These are phyloP conservation scores for Agelastica alni DNA, from an alignment of 2,888 invertebrate species.

Conservation along the genomic window DNA sequence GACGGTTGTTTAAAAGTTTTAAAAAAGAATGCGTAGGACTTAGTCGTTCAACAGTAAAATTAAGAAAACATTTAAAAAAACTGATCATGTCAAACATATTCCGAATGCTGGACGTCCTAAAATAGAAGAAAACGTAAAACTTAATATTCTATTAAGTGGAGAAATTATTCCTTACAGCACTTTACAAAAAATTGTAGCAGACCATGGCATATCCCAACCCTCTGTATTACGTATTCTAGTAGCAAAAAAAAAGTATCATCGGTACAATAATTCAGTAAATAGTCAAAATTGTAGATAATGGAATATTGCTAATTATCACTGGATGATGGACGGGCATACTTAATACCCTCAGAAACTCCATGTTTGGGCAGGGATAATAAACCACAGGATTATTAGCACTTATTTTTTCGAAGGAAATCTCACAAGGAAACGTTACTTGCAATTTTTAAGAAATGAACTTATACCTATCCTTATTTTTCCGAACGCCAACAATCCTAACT, in stretches of 20 bases:
- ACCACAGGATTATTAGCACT: background rate
- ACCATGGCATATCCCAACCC: background rate
- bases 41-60: no score
- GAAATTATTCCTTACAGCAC: background rate
- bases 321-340: background rate
- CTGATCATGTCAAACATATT: no score
- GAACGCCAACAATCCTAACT: slow-evolving; percentile 2
- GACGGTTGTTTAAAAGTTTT: no score
- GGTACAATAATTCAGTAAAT: slow-evolving; percentile 3
- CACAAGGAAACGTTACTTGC: slow-evolving; percentile 1
- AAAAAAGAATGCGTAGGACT: no score
- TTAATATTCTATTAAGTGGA: no score
- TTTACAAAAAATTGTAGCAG: slow-evolving; percentile 7
- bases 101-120: background rate
- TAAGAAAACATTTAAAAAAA: no score
- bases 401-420: background rate
- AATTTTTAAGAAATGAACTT: background rate
- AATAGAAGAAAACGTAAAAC: background rate
- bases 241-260: slow-evolving; percentile 5
- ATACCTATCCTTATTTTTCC: background rate
- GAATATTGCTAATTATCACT: background rate
- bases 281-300: background rate
- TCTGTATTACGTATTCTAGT: background rate
- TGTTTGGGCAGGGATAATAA: slow-evolving; percentile 1
- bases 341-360: slow-evolving; percentile 6